A percentile compares a stretch with the other conserved stretches of the same genome.
Conservation (phyloP, 2,888 invertebrate species). For the Sphaeridia pumilis region DNA sequence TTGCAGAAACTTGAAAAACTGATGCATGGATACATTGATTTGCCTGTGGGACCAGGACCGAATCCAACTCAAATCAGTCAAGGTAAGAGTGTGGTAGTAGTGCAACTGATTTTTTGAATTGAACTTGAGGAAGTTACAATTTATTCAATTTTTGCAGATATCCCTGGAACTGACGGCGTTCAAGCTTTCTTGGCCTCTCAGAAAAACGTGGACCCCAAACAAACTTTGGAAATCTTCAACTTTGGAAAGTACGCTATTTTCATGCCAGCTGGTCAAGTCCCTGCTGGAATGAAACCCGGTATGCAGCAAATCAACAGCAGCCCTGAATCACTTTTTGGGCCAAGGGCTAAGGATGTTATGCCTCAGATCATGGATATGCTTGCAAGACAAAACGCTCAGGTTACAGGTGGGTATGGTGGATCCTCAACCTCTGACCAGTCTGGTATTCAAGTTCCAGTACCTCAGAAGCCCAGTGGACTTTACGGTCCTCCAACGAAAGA, state of each 20-base stretch:
- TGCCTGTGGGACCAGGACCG: slow-evolving; percentile 1
- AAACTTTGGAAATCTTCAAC: slow-evolving; percentile 14
- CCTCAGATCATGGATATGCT: not conserved
- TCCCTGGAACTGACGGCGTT: slow-evolving; percentile 17
- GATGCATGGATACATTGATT: slow-evolving; percentile 15
- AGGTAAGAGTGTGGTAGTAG: not conserved
- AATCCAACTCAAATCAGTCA: slow-evolving; percentile 10
- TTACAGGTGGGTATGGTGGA: not conserved
- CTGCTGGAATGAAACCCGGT: not conserved
- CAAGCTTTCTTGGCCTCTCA: slow-evolving; percentile 17
- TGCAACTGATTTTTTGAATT: not conserved
- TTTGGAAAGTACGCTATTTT: slow-evolving; percentile 15
- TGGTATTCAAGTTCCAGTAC: not conserved
- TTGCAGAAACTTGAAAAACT: slow-evolving; percentile 12
- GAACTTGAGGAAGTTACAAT: not conserved
- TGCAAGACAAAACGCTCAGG: not conserved
- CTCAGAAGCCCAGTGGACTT: slow-evolving; percentile 9
- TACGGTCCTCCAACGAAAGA: slow-evolving; percentile 6
- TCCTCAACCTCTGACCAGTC: not conserved
- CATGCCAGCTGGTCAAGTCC: slow-evolving; percentile 1
- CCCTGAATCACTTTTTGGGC: slow-evolving; percentile 7
- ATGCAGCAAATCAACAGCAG: not conserved
- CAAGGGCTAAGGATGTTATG: slow-evolving; percentile 11
- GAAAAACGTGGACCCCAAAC: slow-evolving; percentile 16
- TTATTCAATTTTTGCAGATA: slow-evolving; percentile 6